These are phyloP conservation scores for Archivesica marissinica DNA, from an alignment of 1,140 invertebrate genomes.

Conservation along the genomic window DNA sequence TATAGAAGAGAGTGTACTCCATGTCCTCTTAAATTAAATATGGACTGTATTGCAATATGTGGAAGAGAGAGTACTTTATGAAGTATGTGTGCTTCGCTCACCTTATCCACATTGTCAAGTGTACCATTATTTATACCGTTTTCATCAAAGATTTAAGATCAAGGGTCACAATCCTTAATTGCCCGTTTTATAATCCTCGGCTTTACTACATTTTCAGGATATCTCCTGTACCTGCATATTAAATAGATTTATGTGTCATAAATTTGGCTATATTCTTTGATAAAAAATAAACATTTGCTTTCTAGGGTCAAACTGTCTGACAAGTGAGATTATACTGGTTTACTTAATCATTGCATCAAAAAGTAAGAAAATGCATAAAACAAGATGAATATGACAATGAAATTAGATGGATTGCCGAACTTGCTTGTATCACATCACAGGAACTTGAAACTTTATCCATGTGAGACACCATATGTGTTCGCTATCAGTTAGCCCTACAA, in stretches of 20 bases:
- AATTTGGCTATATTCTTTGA: conserved; percentile 19
- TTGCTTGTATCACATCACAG: too few species aligned
- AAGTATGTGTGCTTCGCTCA: conserved; percentile 14
- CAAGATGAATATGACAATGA: neutral
- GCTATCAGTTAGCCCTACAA: too few species aligned
- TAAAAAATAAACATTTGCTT: conserved; percentile 43
- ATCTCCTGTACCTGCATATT: conserved; percentile 11
- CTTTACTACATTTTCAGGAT: conserved; percentile 3
- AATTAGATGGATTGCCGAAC: too few species aligned
- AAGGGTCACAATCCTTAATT: conserved; percentile 44
- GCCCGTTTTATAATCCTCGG: conserved; percentile 9
- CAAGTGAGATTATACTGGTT: neutral
- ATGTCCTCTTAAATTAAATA: too few species aligned
- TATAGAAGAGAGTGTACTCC: too few species aligned
- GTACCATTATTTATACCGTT: neutral
- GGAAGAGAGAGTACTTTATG: too few species aligned
- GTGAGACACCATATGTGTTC: too few species aligned
- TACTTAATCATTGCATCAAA: conserved; percentile 20
- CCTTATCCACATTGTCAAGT: conserved; percentile 14
- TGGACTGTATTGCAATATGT: too few species aligned
- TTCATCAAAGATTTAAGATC: conserved; percentile 33
- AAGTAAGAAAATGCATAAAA: neutral
- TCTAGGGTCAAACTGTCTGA: conserved; percentile 18
- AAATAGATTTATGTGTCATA: conserved; percentile 35
- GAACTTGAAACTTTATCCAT: too few species aligned